Percentiles rank a stretch among this genome's conserved stretches.
These are phyloP conservation scores for Arbacia lixula DNA, from an alignment of 53 echinoderm and acorn worm genomes.

Conservation along the genomic window DNA sequence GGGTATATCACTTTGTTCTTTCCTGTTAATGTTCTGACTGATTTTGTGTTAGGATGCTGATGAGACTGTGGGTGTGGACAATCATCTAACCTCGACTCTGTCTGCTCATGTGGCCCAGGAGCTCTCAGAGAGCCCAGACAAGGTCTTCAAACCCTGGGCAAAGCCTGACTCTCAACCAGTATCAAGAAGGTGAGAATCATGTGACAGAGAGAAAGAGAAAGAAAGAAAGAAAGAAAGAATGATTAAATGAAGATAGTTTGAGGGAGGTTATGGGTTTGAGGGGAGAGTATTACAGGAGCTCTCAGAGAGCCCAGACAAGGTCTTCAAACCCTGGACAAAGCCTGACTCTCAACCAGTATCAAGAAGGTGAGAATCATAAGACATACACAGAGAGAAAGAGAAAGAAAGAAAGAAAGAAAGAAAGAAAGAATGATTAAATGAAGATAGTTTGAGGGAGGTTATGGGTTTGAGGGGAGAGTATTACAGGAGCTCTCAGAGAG, in stretches of 20 bases:
- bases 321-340: conserved; percentile 35
- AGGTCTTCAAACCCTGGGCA: conserved; percentile 47
- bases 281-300: too few species aligned
- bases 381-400: not conserved
- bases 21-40: not conserved
- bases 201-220: not conserved
- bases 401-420: too few species aligned
- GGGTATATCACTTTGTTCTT: too few species aligned
- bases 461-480: too few species aligned
- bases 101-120: conserved; percentile 73
- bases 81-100: conserved; percentile 44
- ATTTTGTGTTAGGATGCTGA: conserved; percentile 24
- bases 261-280: too few species aligned
- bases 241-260: too few species aligned
- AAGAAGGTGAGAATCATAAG: conserved; percentile 56
- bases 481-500: conserved; percentile 60
- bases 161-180: conserved; percentile 66
- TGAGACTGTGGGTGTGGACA: conserved; percentile 23
- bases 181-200: conserved; percentile 63
- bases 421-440: too few species aligned
- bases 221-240: not conserved
- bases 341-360: not conserved
- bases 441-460: too few species aligned
- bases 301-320: conserved; percentile 47
- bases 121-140: conserved; percentile 53